Percentiles rank a stretch among this genome's conserved stretches.
These are phyloP conservation scores for Anastrepha ludens DNA, from an alignment of 1,140 invertebrate genomes.

Conservation along the genomic window DNA sequence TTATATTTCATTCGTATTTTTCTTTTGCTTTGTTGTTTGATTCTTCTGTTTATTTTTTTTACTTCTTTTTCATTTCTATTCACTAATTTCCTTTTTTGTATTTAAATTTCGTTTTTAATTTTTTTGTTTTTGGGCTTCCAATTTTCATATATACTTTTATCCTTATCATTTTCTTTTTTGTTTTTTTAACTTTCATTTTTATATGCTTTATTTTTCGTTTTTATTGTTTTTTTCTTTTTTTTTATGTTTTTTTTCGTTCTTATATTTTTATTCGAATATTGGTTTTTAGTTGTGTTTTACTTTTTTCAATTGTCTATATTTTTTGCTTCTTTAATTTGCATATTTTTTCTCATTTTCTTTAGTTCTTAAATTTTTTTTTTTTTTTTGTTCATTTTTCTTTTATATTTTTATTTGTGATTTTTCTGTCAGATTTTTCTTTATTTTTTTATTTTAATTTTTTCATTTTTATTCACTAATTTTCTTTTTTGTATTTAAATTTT, in stretches of 20 bases:
- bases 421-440: too few species aligned
- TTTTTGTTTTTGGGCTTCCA: neutral
- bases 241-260: neutral
- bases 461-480: too few species aligned
- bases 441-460: too few species aligned
- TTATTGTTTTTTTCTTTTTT: neutral
- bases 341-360: neutral
- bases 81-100: neutral
- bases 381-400: too few species aligned
- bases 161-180: too few species aligned
- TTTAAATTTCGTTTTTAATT: neutral
- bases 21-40: too few species aligned
- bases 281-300: too few species aligned
- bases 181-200: neutral
- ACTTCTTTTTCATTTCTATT: too few species aligned
- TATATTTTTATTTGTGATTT: neutral
- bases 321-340: neutral
- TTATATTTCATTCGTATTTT: too few species aligned
- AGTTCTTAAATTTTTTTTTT: too few species aligned
- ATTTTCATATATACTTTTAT: neutral
- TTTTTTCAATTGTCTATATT: too few species aligned
- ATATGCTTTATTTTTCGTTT: neutral
- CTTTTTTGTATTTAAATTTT: constrained; percentile 9
- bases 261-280: neutral
- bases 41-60: too few species aligned